phyloP scores from a whole-genome alignment of 2,888 invertebrate species.

The Halictus ligatus region DNA sequence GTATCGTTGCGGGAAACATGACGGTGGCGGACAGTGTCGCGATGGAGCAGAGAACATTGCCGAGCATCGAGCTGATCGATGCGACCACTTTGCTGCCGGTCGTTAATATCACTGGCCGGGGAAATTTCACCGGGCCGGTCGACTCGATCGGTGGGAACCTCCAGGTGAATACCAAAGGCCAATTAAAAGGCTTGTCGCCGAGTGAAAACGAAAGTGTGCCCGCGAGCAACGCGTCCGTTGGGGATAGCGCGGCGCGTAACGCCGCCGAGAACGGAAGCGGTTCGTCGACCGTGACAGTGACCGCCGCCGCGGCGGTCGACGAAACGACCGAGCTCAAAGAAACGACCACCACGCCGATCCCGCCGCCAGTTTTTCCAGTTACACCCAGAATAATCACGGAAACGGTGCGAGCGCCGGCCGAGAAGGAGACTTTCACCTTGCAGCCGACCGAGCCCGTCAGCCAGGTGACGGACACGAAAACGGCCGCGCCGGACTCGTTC shows the following conservation, averaged over 20 bases:
- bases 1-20: slow-evolving; percentile 29
- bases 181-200: background rate
- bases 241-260: slow-evolving; percentile 17
- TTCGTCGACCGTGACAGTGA: slow-evolving; percentile 59
- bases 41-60: slow-evolving; percentile 18
- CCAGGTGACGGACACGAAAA: slow-evolving; percentile 45
- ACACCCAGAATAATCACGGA: slow-evolving; percentile 71
- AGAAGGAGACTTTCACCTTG: slow-evolving; percentile 59
- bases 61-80: slow-evolving; percentile 8
- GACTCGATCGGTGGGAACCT: slow-evolving; percentile 6
- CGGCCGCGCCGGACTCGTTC: slow-evolving; percentile 62
- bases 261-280: slow-evolving; percentile 39
- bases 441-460: slow-evolving; percentile 42
- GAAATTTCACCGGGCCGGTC: slow-evolving; percentile 20
- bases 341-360: slow-evolving; percentile 42
- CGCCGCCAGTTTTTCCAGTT: slow-evolving; percentile 73
- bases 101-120: slow-evolving; percentile 13
- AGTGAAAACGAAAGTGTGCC: slow-evolving; percentile 42
- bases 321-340: slow-evolving; percentile 51
- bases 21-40: slow-evolving; percentile 39
- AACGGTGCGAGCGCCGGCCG: slow-evolving; percentile 35
- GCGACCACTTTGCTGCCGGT: background rate
- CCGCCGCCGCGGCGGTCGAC: slow-evolving; percentile 50
- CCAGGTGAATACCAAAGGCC: slow-evolving; percentile 49
- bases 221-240: slow-evolving; percentile 15